A percentile compares a stretch with the other conserved stretches of the same genome.
Evolutionary conservation across 2,113 vertebrate genomes (phyloP).

Genomic region (Neotragus pygmaeus): DNA sequence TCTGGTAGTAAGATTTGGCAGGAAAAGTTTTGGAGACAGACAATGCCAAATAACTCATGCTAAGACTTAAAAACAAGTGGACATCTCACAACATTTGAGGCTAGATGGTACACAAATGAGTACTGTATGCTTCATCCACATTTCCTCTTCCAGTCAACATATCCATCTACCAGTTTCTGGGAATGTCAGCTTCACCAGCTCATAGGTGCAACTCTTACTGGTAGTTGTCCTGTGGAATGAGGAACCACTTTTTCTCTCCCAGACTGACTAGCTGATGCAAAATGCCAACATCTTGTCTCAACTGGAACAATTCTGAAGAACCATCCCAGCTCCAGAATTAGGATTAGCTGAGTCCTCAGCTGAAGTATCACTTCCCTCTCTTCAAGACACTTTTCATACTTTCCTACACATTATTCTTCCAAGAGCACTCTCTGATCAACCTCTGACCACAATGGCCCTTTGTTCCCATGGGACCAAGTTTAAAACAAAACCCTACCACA

Average conservation of each 20-base stretch:
- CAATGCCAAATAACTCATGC: background rate
- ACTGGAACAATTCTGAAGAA: background rate
- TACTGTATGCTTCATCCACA: background rate
- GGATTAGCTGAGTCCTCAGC: background rate
- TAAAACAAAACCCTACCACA: background rate
- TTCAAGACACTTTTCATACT: background rate
- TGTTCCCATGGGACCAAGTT: background rate
- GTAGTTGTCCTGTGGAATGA: background rate
- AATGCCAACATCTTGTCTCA: background rate
- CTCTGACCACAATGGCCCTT: background rate
- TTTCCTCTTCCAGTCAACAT: background rate
- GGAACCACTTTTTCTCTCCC: background rate
- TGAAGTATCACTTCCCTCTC: background rate
- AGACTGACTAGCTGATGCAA: background rate
- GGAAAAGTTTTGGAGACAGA: background rate
- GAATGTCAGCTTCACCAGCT: background rate
- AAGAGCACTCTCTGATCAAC: background rate
- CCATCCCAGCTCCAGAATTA: background rate
- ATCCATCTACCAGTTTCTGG: background rate
- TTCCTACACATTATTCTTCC: background rate
- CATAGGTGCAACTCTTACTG: background rate
- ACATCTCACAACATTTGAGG: background rate
- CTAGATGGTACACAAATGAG: background rate
- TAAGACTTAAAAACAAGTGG: background rate
- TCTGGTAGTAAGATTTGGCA: slow-evolving; percentile 6